Evolutionary conservation across 2,113 vertebrate genomes (phyloP), one percentile per base, ranked within the genome.

Genomic region (Oryzias woworae): DNA sequence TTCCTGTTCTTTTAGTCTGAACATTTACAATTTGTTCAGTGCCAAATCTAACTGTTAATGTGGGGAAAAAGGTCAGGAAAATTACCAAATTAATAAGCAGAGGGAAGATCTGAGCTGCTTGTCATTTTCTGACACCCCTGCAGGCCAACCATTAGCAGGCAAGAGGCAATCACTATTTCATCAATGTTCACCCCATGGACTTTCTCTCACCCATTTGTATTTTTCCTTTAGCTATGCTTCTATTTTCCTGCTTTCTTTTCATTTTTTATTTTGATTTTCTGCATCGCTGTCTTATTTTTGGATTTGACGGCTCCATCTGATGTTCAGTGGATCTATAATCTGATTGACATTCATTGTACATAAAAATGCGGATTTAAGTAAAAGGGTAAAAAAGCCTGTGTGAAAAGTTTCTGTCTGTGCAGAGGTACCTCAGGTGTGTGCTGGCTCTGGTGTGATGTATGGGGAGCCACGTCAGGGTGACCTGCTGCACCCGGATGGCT

Each of bases 131-230:
- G 71, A 84, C 79, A 74, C 60, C 78, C 76, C 89, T 85, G 59
- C 75, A 80, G 88, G 85, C 78, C 74, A 75, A 83, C 80, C 85
- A 92, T 92, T 91, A 92, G 78, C 77, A 83, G 82, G 85, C 87
- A 77, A 83, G 75, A 89, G 80, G 80, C 87, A 90, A 89, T 90
- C 85, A 89, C 82, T 89, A 88, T 92, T 91, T 89, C 85, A 90
- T 90, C 90, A 88, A 74, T 18, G 63, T 81, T 81, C 78, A 57
- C 74, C 1, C 44, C 79, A 83, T 69, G 48, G 48, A 64, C 71
- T 73, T 75, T 48, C 63, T 46, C 61, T 56, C 67, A 50, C 65
- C 63, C 47, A 36, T 36, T 36, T 36, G 36, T 36, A 36, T 36
- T 36, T 36, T 36, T 36, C 36, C 36, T 36, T 36, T 12, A 36